Percentiles rank a stretch among this genome's conserved stretches.
Conservation (phyloP, 2,888 invertebrate species). For the Volucella inflata region DNA sequence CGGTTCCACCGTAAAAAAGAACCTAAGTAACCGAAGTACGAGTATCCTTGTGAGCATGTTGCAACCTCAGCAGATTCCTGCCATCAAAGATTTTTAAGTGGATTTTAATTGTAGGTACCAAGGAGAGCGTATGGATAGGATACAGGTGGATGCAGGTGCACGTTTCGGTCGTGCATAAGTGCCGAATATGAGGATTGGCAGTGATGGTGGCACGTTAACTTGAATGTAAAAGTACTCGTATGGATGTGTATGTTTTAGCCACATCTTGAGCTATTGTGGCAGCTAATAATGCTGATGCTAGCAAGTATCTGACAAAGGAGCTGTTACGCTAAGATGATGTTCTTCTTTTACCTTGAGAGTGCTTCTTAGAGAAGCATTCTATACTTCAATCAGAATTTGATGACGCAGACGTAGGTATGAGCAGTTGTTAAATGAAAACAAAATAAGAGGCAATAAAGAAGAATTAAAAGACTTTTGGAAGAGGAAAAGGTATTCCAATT, state of each 20-base stretch:
- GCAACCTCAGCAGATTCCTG: conserved; percentile 57
- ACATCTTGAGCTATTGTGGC: conserved; percentile 53
- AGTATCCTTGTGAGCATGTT: conserved; percentile 32
- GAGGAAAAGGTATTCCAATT: too few species aligned
- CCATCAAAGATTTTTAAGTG: conserved; percentile 59
- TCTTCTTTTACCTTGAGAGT: conserved; percentile 22
- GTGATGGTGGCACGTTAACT: background rate
- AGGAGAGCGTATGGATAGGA: background rate
- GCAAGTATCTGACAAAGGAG: conserved; percentile 25
- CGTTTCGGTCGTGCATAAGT: conserved; percentile 62
- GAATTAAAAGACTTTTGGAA: too few species aligned
- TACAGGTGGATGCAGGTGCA: conserved; percentile 19
- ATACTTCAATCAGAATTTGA: conserved; percentile 55
- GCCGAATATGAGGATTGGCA: conserved; percentile 6
- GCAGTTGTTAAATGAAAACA: conserved; percentile 5
- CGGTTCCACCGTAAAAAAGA: conserved; percentile 19
- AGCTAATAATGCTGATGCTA: conserved; percentile 65
- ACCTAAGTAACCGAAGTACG: conserved; percentile 14
- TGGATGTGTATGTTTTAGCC: conserved; percentile 30
- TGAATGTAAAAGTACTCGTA: background rate
- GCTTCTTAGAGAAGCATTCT: conserved; percentile 34
- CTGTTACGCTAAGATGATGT: conserved; percentile 57
- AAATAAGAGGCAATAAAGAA: conserved; percentile 31
- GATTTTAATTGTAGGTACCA: conserved; percentile 67
- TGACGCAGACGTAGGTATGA: conserved; percentile 35